A percentile compares a stretch with the other conserved stretches of the same genome.
Evolutionary conservation across 2,888 invertebrate species (phyloP).

Genomic region (Dasysyrphus albostriatus): DNA sequence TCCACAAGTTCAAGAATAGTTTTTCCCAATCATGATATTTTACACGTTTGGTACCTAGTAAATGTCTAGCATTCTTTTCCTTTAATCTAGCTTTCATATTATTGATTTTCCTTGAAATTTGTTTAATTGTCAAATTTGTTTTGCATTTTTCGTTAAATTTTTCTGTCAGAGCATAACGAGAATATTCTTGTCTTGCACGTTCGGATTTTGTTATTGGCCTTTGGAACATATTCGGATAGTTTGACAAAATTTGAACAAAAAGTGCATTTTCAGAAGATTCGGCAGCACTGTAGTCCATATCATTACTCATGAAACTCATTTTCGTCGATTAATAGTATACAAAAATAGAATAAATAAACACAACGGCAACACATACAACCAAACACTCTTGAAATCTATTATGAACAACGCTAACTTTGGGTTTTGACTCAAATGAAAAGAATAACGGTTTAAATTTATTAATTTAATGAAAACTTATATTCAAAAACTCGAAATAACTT

Average conservation of each 20-base stretch:
- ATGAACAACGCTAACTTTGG: neutral
- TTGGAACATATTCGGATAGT: constrained; percentile 35
- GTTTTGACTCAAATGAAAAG: neutral
- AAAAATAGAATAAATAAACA: neutral
- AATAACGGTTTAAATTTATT: neutral
- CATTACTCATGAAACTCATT: neutral
- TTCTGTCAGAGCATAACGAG: neutral
- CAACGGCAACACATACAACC: neutral
- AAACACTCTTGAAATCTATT: neutral
- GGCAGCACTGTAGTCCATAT: neutral
- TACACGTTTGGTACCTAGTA: neutral
- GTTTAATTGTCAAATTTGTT: constrained; percentile 28
- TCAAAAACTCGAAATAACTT: neutral
- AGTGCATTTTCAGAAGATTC: constrained; percentile 10
- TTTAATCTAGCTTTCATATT: constrained; percentile 36
- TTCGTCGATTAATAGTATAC: neutral
- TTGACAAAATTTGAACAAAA: constrained; percentile 31
- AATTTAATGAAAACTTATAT: neutral
- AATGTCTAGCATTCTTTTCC: constrained; percentile 14
- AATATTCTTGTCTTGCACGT: constrained; percentile 3
- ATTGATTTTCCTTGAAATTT: constrained; percentile 39
- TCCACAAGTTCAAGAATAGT: constrained; percentile 30
- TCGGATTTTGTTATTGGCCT: neutral
- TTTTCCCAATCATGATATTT: constrained; percentile 20
- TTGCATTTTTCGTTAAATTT: constrained; percentile 28